phyloP scores from a whole-genome alignment of 2,797 vertebrate species.

The Arnoldichthys spilopterus region DNA sequence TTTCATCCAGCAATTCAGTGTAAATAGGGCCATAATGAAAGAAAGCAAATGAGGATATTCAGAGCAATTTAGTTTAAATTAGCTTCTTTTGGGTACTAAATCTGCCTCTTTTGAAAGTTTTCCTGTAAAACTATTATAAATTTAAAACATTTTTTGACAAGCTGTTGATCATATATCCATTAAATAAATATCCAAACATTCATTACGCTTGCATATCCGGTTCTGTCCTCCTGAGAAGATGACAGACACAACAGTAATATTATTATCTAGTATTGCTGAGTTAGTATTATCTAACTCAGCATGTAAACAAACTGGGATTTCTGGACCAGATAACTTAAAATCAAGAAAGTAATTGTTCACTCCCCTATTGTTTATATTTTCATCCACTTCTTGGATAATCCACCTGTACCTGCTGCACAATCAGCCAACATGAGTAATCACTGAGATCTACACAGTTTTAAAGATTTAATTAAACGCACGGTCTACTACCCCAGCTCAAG shows the following conservation, averaged over 20 bases:
- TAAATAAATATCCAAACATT: constrained; percentile 3
- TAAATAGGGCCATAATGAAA: neutral
- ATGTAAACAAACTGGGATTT: neutral
- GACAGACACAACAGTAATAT: constrained; percentile 12
- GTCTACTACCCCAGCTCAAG: neutral
- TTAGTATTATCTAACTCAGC: too few relatives aligned
- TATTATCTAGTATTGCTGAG: neutral
- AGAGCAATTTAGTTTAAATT: neutral
- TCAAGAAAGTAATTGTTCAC: neutral
- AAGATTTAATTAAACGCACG: constrained; percentile 15
- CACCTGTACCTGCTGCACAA: neutral
- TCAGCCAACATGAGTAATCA: neutral
- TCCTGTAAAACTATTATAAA: neutral
- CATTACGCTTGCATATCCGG: constrained; percentile 1
- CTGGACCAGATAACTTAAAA: neutral
- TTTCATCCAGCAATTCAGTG: neutral
- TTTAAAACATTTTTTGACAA: neutral
- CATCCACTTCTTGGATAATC: neutral
- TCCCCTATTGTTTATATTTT: neutral
- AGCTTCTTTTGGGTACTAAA: neutral
- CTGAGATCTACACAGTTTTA: neutral
- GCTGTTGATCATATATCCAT: neutral
- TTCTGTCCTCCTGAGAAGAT: constrained; percentile 13
- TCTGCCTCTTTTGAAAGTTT: neutral
- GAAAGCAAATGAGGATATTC: neutral